phyloP scores from a whole-genome alignment of 2,113 vertebrate genomes.

The Triplophysa dalaica region DNA sequence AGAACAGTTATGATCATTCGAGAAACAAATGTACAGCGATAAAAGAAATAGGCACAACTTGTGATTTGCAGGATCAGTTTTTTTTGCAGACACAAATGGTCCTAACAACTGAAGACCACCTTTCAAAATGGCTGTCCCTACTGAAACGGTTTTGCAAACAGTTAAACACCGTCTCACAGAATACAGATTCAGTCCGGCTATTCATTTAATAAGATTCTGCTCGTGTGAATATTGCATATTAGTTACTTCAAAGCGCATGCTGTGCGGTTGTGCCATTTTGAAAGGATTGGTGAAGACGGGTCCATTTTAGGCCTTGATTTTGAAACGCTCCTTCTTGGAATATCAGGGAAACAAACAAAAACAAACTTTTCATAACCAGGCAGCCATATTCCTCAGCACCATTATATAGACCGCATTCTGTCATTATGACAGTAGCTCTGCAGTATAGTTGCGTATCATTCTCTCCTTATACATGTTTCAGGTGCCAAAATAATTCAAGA shows the following conservation, averaged over 20 bases:
- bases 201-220: conserved; percentile 1
- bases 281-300: conserved; percentile 20
- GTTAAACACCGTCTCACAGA: background rate
- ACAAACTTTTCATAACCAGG: conserved; percentile 18
- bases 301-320: background rate
- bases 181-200: background rate
- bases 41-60: conserved; percentile 58
- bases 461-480: conserved; percentile 40
- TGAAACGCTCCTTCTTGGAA: background rate
- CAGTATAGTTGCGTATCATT: conserved; percentile 35
- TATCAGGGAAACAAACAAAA: background rate
- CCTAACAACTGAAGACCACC: conserved; percentile 25
- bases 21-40: conserved; percentile 51
- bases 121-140: conserved; percentile 11
- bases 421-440: conserved; percentile 32
- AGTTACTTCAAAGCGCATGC: conserved; percentile 43
- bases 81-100: conserved; percentile 43
- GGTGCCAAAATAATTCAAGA: conserved; percentile 40
- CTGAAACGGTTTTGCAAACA: background rate
- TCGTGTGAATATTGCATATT: conserved; percentile 41
- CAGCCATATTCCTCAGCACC: conserved; percentile 23
- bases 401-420: conserved; percentile 36
- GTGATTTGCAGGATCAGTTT: conserved; percentile 45
- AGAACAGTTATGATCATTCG: conserved; percentile 47
- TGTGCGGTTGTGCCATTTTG: conserved; percentile 39